Conservation (phyloP, 2,797 vertebrate genomes). For the Esox lucius region DNA sequence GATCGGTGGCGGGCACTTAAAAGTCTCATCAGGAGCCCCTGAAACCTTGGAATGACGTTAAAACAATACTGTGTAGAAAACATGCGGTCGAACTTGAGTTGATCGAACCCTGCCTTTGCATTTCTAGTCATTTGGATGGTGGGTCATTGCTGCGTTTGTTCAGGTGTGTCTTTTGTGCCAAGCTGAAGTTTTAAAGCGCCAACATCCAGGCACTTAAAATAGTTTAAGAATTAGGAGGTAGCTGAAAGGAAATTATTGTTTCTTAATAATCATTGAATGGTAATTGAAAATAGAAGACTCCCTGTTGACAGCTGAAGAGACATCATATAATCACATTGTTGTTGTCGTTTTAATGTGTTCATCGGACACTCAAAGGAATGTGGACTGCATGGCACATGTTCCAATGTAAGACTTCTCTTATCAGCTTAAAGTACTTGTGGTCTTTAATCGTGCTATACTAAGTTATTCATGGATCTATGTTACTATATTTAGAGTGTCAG, state of each 20-base stretch:
- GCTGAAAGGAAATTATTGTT: slow-evolving; percentile 55
- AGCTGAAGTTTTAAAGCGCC: slow-evolving; percentile 23
- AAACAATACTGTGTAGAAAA: background rate
- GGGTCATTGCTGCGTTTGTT: background rate
- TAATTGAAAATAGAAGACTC: slow-evolving; percentile 1
- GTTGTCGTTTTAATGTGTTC: slow-evolving; percentile 7
- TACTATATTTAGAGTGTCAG: slow-evolving; percentile 67
- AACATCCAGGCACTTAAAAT: slow-evolving; percentile 76
- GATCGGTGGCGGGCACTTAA: slow-evolving; percentile 4
- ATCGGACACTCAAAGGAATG: background rate
- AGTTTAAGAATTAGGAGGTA: slow-evolving; percentile 70
- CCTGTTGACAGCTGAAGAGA: slow-evolving; percentile 21
- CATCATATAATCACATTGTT: slow-evolving; percentile 12
- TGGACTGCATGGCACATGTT: background rate
- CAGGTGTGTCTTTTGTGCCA: background rate
- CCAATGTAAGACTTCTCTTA: slow-evolving; percentile 34
- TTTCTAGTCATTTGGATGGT: background rate
- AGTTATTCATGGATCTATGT: slow-evolving; percentile 70
- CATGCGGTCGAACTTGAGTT: background rate
- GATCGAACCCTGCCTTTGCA: background rate
- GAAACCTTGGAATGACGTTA: background rate
- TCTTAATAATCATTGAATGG: slow-evolving; percentile 25
- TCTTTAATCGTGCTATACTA: slow-evolving; percentile 62
- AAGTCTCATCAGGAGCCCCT: background rate
- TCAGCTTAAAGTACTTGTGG: slow-evolving; percentile 55